Conservation (phyloP, 2,113 vertebrate species). For the Vidua chalybeata region DNA sequence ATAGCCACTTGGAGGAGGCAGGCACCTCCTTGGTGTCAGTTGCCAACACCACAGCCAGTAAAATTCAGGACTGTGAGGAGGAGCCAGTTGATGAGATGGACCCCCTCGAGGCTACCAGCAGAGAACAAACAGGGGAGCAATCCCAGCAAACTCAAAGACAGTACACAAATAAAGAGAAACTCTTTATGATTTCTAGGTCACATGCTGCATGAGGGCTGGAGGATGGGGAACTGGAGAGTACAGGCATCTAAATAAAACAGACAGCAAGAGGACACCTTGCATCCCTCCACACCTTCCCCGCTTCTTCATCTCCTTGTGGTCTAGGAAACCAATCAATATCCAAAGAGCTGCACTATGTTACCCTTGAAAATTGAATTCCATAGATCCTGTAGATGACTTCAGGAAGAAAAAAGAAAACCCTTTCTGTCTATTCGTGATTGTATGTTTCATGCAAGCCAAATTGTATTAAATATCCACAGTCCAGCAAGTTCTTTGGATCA, state of each 20-base stretch:
- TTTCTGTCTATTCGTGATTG: constrained; percentile 74
- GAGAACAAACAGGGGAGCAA: constrained; percentile 33
- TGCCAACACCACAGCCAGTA: constrained; percentile 63
- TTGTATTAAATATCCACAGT: constrained; percentile 73
- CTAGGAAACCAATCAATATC: constrained; percentile 61
- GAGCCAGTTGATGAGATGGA: constrained; percentile 9
- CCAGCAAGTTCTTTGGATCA: constrained; percentile 67
- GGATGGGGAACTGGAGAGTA: constrained; percentile 71
- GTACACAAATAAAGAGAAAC: constrained; percentile 87
- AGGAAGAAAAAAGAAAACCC: constrained; percentile 64
- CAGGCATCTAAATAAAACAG: constrained; percentile 64
- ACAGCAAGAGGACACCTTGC: neutral
- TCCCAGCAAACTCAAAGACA: constrained; percentile 68
- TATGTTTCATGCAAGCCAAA: constrained; percentile 76
- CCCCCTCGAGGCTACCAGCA: constrained; percentile 62
- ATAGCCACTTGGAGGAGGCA: constrained; percentile 86
- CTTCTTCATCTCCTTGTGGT: constrained; percentile 46
- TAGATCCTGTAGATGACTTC: constrained; percentile 62
- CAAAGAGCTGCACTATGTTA: constrained; percentile 79
- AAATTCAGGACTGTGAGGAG: constrained; percentile 69
- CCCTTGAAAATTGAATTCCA: constrained; percentile 55
- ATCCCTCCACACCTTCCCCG: neutral
- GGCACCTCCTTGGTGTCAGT: constrained; percentile 86
- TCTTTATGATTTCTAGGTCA: constrained; percentile 82
- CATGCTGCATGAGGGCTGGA: constrained; percentile 64